These are phyloP conservation scores for Lepidotrigona ventralis DNA, from an alignment of 1,140 invertebrate genomes.

Conservation along the genomic window DNA sequence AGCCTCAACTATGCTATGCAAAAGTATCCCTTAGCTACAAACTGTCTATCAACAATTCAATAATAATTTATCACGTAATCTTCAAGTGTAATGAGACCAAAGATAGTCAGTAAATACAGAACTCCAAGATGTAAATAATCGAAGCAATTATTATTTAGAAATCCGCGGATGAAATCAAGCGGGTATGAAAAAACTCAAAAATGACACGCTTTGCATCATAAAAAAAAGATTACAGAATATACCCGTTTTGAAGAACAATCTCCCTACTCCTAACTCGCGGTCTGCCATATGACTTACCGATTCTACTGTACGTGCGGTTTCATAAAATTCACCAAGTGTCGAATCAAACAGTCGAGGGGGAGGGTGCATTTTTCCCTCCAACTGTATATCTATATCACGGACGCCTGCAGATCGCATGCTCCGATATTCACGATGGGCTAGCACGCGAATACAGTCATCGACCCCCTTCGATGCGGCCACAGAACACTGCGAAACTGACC, in stretches of 20 bases:
- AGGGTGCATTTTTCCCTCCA: constrained; percentile 20
- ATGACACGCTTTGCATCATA: no score
- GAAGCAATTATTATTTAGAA: no score
- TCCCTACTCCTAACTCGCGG: constrained; percentile 1
- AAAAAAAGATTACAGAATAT: no score
- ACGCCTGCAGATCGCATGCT: constrained; percentile 67
- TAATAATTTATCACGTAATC: no score
- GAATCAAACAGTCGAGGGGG: neutral
- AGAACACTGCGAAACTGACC: constrained; percentile 72
- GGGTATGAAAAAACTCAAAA: no score
- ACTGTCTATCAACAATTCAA: no score
- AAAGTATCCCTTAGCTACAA: no score
- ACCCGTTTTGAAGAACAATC: neutral
- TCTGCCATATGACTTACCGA: neutral
- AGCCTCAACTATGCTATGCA: no score
- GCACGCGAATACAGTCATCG: constrained; percentile 76
- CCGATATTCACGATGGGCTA: constrained; percentile 69
- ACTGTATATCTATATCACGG: constrained; percentile 71
- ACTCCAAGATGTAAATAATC: no score
- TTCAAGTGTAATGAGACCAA: no score
- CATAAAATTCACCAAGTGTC: neutral
- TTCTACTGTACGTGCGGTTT: neutral
- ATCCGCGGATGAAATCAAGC: no score
- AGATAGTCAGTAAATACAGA: no score
- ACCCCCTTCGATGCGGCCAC: constrained; percentile 62